Base-by-base conservation (phyloP, 2,797 vertebrate genomes). In the Halcyon chelicuti region DNA sequence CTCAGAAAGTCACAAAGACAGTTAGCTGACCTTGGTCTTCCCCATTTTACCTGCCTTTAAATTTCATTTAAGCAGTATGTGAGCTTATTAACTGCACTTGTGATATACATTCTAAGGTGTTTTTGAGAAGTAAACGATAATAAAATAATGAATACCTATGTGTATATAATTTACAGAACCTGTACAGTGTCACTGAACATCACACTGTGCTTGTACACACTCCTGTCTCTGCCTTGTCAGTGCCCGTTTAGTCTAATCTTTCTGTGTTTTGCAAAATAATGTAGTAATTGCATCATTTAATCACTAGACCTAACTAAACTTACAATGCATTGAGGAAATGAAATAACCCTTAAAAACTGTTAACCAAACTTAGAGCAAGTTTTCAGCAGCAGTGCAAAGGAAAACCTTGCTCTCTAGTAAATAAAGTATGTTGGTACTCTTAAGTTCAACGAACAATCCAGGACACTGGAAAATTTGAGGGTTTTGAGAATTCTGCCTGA, bases 151-250 rank as follows among this genome's bases (percentile, higher is more conserved):
- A 60, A 87, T 79, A 28, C 12, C 2, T 14, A 1, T 8, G 9
- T 8, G 3, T 65, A 16, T 63, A 0, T n/a, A n/a, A 63, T 62
- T 58, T 35, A 33, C 22, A 90, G 63, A 62, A 61, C 20, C 15
- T 51, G 5, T 17, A 14, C 22, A 37, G 3, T 5, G 12, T 35
- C 62, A 51, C 39, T 1, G 5, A 75, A 14, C 29, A 31, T 22
- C 65, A 46, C 42, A 17, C 13, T 19, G 17, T n/a, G 21, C 39
- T 54, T 54, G 8, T n/a, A 22, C 0, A 0, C 73, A 5, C 33
- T 77, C 60, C 67, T 60, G 58, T 20, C 68, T 65, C 2, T 49
- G 60, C 29, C 7, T 79, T 25, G 4, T 29, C 58, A 22, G 8
- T 12, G 17, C 26, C 73, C 49, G 10, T 62, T 93, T 28, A 58